phyloP scores from a whole-genome alignment of 92 coral and sea anemone genomes.

The Phenganax subtilis region DNA sequence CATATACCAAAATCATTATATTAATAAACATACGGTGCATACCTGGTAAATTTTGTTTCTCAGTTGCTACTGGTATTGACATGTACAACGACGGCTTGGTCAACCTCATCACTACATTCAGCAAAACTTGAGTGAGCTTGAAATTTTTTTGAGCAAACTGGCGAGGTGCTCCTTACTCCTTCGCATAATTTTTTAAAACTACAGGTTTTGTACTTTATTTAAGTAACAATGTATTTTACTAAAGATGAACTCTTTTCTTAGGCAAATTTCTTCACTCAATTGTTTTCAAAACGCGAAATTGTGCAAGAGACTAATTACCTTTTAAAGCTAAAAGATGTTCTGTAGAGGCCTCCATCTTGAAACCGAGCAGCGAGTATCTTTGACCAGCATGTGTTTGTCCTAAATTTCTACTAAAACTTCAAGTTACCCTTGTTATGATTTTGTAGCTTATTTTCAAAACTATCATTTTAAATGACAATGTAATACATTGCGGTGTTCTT shows the following conservation, averaged over 20 bases:
- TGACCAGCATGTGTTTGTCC: conserved; percentile 37
- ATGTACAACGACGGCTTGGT: conserved; percentile 91
- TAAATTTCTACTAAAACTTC: not conserved
- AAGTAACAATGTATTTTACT: not conserved
- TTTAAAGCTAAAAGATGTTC: conserved; percentile 86
- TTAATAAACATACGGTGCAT: not conserved
- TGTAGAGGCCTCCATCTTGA: conserved; percentile 45
- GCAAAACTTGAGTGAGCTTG: not conserved
- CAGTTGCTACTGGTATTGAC: conserved; percentile 84
- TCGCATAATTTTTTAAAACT: too few relatives aligned
- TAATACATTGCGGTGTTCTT: not conserved
- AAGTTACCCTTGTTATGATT: too few relatives aligned
- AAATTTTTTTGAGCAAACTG: not conserved
- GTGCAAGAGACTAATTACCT: conserved; percentile 48
- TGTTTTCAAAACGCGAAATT: not conserved
- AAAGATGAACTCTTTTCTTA: not conserved
- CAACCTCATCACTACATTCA: conserved; percentile 76
- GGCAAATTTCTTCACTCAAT: not conserved
- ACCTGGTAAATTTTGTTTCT: conserved; percentile 87
- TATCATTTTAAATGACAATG: not conserved
- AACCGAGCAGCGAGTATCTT: conserved; percentile 31
- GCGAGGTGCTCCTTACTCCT: not conserved
- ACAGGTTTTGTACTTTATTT: too few relatives aligned
- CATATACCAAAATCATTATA: too few relatives aligned
- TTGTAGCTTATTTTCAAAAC: not conserved